Base-by-base conservation (phyloP, 2,113 vertebrate genomes). In the Talpa occidentalis region DNA sequence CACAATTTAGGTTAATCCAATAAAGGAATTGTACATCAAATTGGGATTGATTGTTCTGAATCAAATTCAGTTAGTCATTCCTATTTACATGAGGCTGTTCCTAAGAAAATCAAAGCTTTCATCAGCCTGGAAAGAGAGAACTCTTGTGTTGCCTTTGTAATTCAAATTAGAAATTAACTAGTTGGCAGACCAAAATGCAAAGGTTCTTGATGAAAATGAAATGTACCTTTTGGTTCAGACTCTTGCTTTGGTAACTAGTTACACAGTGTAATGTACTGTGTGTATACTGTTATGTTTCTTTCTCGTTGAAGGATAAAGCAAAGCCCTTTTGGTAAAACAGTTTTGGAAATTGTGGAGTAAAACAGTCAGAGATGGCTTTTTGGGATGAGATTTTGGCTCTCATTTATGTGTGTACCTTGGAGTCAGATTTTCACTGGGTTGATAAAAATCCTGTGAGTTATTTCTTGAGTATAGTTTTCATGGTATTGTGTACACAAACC, bases 31-130 rank as follows among this genome's bases (percentile, higher is more conserved):
- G 21, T 54, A 77, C 47, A 85, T 54, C 22, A 76, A 52, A 80
- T 72, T 66, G 80, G 73, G 88, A 81, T n/a, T 80, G 72, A 80
- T 14, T 4, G 24, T n/a, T 76, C 30, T 76, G n/a, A 94, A 66
- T 86, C 42, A 96, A 90, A 49, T 89, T 73, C 28, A 83, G 54
- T 66, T 26, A 78, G 24, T 81, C 56, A 73, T 17, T 85, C 56
- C 69, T 62, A 47, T 78, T 91, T 80, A 77, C 28, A 60, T 8
- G 37, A 88, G 9, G 16, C 32, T 77, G 19, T 9, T 30, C 28
- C 70, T 85, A 1, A 30, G 52, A 88, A 87, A 91, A 85, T 16
- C 60, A 44, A 78, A 91, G 35, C 59, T 74, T 91, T 59, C 59
- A 76, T 16, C 15, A 17, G 11, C n/a, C 26, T 76, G 44, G 37